Conservation (phyloP, 2,888 invertebrate species). For the Baronia brevicornis region DNA sequence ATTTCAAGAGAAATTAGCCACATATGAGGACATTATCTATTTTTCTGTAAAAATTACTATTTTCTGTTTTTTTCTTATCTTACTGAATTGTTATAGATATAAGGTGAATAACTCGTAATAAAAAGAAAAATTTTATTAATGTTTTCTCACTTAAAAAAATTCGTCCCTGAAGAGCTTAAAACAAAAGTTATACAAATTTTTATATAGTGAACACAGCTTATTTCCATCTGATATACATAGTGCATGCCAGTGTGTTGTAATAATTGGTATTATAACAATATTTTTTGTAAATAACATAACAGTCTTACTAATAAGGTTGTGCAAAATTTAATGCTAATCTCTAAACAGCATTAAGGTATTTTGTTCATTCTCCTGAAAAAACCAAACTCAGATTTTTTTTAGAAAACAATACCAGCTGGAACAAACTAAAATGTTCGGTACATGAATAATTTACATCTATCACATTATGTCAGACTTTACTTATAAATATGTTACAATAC, state of each 20-base stretch:
- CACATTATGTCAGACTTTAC: slow-evolving; percentile 55
- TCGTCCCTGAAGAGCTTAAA: no score
- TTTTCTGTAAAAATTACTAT: no score
- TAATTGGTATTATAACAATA: no score
- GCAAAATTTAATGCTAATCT: neutral
- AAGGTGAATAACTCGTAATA: neutral
- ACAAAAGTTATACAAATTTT: no score
- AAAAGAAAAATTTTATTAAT: neutral
- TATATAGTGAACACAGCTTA: neutral
- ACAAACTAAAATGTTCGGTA: slow-evolving; percentile 33
- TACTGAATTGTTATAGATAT: neutral
- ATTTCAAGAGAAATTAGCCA: no score
- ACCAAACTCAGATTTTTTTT: slow-evolving; percentile 23
- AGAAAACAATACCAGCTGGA: slow-evolving; percentile 24
- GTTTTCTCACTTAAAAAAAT: slow-evolving; percentile 2
- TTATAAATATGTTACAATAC: slow-evolving; percentile 32
- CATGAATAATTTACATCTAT: slow-evolving; percentile 50
- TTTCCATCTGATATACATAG: neutral
- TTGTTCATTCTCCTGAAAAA: slow-evolving; percentile 13
- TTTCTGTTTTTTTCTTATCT: no score
- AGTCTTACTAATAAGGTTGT: slow-evolving; percentile 1
- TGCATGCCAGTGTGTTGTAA: no score
- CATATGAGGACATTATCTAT: no score
- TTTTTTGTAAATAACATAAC: slow-evolving; percentile 1
- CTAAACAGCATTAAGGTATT: neutral